Evolutionary conservation across 2,797 vertebrate genomes (phyloP), one percentile per base, ranked within the genome.

Genomic region (Chelonia mydas): DNA sequence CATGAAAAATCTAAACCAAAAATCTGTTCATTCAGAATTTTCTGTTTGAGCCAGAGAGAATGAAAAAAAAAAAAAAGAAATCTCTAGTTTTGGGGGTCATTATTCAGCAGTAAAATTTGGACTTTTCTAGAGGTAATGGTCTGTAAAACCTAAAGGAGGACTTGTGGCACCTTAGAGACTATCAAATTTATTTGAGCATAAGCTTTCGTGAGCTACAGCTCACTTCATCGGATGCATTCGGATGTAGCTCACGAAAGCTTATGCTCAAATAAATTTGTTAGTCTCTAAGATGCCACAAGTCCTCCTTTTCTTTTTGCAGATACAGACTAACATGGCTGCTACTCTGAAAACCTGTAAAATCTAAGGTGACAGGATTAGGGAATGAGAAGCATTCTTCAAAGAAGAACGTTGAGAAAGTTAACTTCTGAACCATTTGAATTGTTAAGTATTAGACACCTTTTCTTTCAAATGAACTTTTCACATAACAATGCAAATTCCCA

Each of bases 281-380:
- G 41, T 41, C 41, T 41, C 41, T 41, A 41, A 41, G 41, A 5
- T 41, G 41, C 41, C 41, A 41, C 41, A 41, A 41, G 41, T 41
- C 41, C 41, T 41, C 41, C 5, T 41, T 41, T 41, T 41, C 41
- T 41, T 41, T 41, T 41, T 41, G 41, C 41, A 5, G 41, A 41
- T 41, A 41, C 41, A 41, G 41, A 41, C 41, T 41, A 41, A 41
- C 41, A 41, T 41, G 41, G 41, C 41, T 41, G 41, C 41, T 41
- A 41, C 41, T 92, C 83, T 91, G 76, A 94, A 93, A 97, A 96
- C 91, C 83, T 91, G 76, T 95, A 93, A 97, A 96, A 96, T 95
- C 31, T 72, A 93, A 95, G 93, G 88, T 95, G 86, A 86, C 96
- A 95, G 88, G 78, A 95, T 88, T 88, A 91, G 31, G 68, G 51